These are phyloP conservation scores for Nycticebus coucang DNA, from an alignment of 2,113 vertebrate genomes.

Conservation along the genomic window DNA sequence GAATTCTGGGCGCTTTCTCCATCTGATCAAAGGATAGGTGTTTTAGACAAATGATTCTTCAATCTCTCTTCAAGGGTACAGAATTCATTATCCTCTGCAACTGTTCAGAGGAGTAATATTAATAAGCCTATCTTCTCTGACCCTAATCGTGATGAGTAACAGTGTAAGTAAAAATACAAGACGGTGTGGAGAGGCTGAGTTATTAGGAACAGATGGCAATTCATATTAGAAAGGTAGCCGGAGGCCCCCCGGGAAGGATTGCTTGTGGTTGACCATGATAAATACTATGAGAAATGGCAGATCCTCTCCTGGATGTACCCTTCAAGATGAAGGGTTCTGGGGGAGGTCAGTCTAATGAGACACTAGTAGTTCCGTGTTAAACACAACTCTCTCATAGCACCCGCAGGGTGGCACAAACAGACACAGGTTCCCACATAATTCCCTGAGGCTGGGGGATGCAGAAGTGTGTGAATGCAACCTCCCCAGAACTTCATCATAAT, in stretches of 20 bases:
- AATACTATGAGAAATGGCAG: conserved; percentile 49
- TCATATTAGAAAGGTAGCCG: conserved; percentile 67
- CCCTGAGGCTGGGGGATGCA: background rate
- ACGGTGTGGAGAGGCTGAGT: conserved; percentile 73
- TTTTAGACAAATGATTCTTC: conserved; percentile 52
- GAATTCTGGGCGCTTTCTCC: background rate
- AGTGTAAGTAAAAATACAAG: conserved; percentile 77
- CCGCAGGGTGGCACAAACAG: background rate
- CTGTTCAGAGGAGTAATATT: conserved; percentile 69
- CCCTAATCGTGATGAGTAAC: conserved; percentile 54
- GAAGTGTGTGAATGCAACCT: background rate
- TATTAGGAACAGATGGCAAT: conserved; percentile 75
- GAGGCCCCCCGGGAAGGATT: conserved; percentile 52
- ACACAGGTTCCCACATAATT: background rate
- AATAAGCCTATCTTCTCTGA: conserved; percentile 66
- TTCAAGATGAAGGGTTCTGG: conserved; percentile 31
- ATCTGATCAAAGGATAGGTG: conserved; percentile 46
- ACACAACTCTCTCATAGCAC: background rate
- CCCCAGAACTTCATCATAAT: background rate
- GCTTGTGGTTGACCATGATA: conserved; percentile 44
- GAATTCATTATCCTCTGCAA: conserved; percentile 69
- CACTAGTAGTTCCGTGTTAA: background rate
- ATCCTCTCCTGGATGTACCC: conserved; percentile 37
- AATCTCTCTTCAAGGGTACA: conserved; percentile 65
- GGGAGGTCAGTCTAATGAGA: background rate